Conservation (phyloP, 2,888 invertebrate species). For the Strigamia transsilvanica region DNA sequence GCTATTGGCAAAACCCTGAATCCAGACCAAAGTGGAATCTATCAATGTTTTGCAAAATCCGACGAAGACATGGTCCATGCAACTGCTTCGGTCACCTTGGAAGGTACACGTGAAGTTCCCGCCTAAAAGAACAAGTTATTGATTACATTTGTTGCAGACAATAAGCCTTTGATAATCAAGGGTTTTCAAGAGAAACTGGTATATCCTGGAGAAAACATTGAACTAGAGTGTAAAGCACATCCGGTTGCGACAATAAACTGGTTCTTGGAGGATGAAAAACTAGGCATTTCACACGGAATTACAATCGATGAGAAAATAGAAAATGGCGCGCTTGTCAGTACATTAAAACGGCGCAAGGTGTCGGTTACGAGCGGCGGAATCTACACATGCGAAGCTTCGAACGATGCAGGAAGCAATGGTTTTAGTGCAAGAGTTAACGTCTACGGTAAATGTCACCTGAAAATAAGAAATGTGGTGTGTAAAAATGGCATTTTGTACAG, state of each 20-base stretch:
- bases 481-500: neutral
- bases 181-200: neutral
- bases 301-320: neutral
- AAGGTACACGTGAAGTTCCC: neutral
- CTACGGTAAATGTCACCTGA: neutral
- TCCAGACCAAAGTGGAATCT: neutral
- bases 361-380: neutral
- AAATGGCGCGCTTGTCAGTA: neutral
- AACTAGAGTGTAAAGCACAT: neutral
- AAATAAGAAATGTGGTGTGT: too few species aligned
- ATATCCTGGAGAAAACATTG: neutral
- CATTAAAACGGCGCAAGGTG: neutral
- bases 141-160: neutral
- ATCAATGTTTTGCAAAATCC: slow-evolving; percentile 2
- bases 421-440: neutral
- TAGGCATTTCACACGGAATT: neutral
- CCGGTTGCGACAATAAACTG: neutral
- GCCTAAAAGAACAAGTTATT: too few species aligned
- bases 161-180: neutral
- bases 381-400: neutral
- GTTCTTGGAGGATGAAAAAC: neutral
- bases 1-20: neutral
- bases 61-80: neutral
- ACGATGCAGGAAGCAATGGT: neutral
- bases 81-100: neutral